Conservation (phyloP, 2,797 vertebrate genomes). For the Clarias laeviceps region DNA sequence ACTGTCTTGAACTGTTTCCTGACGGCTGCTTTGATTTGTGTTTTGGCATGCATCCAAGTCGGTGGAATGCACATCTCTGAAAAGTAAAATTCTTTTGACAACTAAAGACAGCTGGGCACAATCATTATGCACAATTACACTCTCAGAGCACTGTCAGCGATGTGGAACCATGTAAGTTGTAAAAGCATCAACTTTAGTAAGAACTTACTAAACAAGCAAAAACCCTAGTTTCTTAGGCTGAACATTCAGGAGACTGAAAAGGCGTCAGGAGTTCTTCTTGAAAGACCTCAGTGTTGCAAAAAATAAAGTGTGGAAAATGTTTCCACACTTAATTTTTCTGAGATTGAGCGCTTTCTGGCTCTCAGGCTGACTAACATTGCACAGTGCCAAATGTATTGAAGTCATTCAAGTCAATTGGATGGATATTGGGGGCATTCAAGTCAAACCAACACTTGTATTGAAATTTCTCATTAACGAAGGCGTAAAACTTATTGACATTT, state of each 20-base stretch:
- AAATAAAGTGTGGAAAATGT: slow-evolving; percentile 2
- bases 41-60: slow-evolving; percentile 57
- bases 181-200: background rate
- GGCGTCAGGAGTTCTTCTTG: background rate
- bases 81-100: slow-evolving; percentile 60
- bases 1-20: background rate
- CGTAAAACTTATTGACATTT: too few relatives aligned
- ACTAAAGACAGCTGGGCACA: slow-evolving; percentile 48
- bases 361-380: background rate
- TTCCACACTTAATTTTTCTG: too few relatives aligned
- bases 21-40: slow-evolving; percentile 31
- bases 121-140: slow-evolving; percentile 21
- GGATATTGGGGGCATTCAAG: too few relatives aligned
- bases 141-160: background rate
- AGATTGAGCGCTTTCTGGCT: background rate
- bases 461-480: too few relatives aligned
- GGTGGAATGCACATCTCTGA: slow-evolving; percentile 63
- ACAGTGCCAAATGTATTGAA: background rate
- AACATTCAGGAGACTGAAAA: background rate
- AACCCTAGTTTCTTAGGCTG: background rate
- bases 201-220: background rate
- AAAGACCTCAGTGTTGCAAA: background rate
- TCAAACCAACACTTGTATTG: too few relatives aligned
- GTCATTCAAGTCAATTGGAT: too few relatives aligned
- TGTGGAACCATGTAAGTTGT: background rate